Conservation (phyloP, 2,797 vertebrate species). For the Sciurus carolinensis region DNA sequence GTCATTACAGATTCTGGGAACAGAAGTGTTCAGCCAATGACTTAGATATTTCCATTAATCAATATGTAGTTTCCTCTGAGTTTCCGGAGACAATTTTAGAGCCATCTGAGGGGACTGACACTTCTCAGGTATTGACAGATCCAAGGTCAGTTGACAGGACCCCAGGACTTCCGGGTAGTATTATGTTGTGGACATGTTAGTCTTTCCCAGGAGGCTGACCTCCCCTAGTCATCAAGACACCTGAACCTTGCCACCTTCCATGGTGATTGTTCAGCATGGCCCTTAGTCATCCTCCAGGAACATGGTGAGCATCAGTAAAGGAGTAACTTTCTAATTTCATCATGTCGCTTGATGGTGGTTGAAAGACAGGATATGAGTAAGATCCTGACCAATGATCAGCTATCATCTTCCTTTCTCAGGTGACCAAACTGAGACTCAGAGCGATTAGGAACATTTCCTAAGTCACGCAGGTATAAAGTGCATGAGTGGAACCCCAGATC, state of each 20-base stretch:
- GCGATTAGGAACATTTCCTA: not conserved
- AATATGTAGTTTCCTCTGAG: not conserved
- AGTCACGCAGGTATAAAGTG: not conserved
- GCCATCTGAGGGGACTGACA: not conserved
- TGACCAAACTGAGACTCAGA: not conserved
- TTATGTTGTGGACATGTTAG: not conserved
- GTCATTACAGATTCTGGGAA: not conserved
- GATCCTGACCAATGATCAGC: too few species aligned
- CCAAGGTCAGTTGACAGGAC: not conserved
- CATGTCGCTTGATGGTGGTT: not conserved
- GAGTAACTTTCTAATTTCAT: not conserved
- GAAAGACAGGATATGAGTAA: not conserved
- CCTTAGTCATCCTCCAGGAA: not conserved
- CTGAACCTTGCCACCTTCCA: not conserved
- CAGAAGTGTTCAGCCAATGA: not conserved
- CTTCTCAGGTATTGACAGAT: not conserved
- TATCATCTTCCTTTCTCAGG: not conserved
- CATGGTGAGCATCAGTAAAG: not conserved
- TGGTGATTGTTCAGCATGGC: not conserved
- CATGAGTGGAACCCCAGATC: not conserved
- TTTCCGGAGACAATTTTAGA: not conserved
- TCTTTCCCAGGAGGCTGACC: not conserved
- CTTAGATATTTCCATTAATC: not conserved
- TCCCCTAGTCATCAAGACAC: not conserved
- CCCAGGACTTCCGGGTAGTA: not conserved